Conservation (phyloP, 2,888 invertebrate genomes). For the Meteorus colon region DNA sequence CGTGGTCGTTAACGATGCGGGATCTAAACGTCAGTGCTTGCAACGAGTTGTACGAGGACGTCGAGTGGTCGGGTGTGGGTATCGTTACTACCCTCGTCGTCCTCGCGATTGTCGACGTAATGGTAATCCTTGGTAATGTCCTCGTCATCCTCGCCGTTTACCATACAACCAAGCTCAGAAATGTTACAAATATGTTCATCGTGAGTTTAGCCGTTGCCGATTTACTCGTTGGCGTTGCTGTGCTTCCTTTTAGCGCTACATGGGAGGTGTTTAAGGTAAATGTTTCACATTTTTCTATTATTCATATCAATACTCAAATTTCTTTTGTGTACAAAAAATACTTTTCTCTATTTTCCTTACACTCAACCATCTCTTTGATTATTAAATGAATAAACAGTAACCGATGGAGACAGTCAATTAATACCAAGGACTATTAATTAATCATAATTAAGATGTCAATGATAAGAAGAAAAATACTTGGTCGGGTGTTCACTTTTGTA, state of each 20-base stretch:
- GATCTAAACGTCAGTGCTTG: constrained; percentile 88
- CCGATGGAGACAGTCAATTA: too few species aligned
- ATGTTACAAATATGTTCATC: constrained; percentile 97
- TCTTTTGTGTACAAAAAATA: too few species aligned
- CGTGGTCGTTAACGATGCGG: constrained; percentile 76
- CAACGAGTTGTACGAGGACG: constrained; percentile 85
- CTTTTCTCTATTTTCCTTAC: too few species aligned
- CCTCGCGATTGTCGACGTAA: constrained; percentile 87
- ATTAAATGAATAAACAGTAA: too few species aligned
- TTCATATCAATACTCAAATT: not conserved
- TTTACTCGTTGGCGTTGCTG: constrained; percentile 94
- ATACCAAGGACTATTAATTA: too few species aligned
- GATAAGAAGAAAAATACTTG: too few species aligned
- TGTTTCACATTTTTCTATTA: not conserved
- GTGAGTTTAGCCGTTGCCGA: constrained; percentile 97
- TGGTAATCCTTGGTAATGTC: constrained; percentile 93
- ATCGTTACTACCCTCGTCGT: constrained; percentile 85
- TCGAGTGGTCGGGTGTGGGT: constrained; percentile 87
- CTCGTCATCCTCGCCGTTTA: constrained; percentile 95
- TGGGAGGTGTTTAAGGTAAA: constrained; percentile 92
- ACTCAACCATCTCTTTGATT: too few species aligned
- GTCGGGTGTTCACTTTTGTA: too few species aligned
- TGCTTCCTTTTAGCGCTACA: constrained; percentile 96
- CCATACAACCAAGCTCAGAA: constrained; percentile 91
- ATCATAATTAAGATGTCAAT: too few species aligned